Percentiles rank a stretch among this genome's conserved stretches.
phyloP scores from a whole-genome alignment of 2,888 invertebrate species.

The Hypolimnas misippus region DNA sequence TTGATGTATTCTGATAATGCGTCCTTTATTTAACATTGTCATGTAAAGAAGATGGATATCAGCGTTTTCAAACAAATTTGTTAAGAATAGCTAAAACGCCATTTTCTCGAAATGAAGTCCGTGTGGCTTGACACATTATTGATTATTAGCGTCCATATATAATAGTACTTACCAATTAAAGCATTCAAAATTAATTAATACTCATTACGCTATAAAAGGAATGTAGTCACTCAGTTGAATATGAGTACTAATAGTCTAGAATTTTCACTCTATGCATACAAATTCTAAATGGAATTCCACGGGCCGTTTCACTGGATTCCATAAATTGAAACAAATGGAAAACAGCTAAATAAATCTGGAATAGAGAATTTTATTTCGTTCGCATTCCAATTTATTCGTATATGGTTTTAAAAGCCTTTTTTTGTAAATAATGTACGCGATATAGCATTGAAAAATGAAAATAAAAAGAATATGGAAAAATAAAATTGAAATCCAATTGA shows the following conservation, averaged over 20 bases:
- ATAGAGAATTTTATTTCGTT: neutral
- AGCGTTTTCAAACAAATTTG: too few relatives aligned
- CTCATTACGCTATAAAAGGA: neutral
- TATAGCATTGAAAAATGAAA: too few relatives aligned
- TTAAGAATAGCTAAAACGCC: too few relatives aligned
- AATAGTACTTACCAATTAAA: too few relatives aligned
- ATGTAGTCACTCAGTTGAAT: neutral
- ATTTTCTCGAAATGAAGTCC: too few relatives aligned
- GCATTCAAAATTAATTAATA: neutral
- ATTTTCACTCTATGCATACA: neutral
- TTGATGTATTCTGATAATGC: too few relatives aligned
- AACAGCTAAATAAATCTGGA: slow-evolving; percentile 14
- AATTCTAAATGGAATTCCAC: slow-evolving; percentile 5
- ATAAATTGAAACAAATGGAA: slow-evolving; percentile 15
- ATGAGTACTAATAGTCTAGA: slow-evolving; percentile 5
- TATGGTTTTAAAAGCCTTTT: slow-evolving; percentile 6
- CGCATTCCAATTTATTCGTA: slow-evolving; percentile 6
- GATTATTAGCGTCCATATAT: too few relatives aligned
- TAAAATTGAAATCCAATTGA: too few relatives aligned
- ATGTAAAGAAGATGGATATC: too few relatives aligned
- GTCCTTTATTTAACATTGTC: too few relatives aligned
- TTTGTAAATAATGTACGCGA: neutral
- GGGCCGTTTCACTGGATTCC: slow-evolving; percentile 2
- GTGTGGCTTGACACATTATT: too few relatives aligned
- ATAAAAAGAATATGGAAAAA: too few relatives aligned